Conservation (phyloP, 2,888 invertebrate species). For the Polydrusus pterygomalis region DNA sequence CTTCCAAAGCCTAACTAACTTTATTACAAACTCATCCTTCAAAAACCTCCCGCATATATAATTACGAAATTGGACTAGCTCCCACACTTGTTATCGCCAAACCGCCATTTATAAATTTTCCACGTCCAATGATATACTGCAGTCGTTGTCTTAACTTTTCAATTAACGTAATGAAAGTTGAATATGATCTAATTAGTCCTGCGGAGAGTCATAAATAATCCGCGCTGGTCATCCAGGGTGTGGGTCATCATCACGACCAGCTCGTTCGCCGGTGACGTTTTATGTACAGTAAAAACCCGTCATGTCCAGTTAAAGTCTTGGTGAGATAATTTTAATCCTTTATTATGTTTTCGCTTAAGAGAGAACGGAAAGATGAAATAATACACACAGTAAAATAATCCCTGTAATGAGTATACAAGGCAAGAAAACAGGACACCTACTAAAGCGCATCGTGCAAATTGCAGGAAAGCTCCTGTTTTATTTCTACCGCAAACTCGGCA, state of each 20-base stretch:
- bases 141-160: conserved; percentile 62
- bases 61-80: conserved; percentile 50
- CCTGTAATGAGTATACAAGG: background rate
- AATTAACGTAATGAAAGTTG: conserved; percentile 64
- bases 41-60: conserved; percentile 44
- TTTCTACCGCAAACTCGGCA: conserved; percentile 44
- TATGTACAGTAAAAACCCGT: no score
- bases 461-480: conserved; percentile 38
- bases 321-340: no score
- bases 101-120: conserved; percentile 49
- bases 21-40: conserved; percentile 47
- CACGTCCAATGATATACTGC: conserved; percentile 54
- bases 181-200: conserved; percentile 63
- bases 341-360: no score
- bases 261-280: background rate
- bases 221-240: conserved; percentile 44
- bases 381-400: background rate
- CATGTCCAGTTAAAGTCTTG: no score
- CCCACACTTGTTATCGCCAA: conserved; percentile 35
- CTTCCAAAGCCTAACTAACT: conserved; percentile 20
- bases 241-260: conserved; percentile 30
- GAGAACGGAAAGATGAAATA: no score
- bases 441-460: conserved; percentile 9
- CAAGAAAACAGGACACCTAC: background rate
- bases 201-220: conserved; percentile 61